These are phyloP conservation scores for Dipodomys spectabilis DNA, from an alignment of 2,113 vertebrate genomes.

Conservation along the genomic window DNA sequence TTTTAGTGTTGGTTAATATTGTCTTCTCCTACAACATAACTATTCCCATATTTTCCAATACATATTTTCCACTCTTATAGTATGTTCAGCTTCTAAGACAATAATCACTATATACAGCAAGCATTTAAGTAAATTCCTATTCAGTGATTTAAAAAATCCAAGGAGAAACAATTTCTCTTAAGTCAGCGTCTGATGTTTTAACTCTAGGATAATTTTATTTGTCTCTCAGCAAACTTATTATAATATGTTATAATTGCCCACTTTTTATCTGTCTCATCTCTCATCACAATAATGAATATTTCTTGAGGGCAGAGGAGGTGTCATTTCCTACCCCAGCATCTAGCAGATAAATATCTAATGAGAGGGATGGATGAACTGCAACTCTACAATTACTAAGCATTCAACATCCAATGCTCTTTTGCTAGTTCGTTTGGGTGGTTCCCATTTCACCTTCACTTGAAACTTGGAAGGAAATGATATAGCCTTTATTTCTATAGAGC, in stretches of 20 bases:
- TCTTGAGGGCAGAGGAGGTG: neutral
- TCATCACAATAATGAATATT: neutral
- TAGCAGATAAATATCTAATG: neutral
- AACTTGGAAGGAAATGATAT: neutral
- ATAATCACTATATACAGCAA: neutral
- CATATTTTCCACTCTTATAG: neutral
- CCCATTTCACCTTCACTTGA: neutral
- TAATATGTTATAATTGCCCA: neutral
- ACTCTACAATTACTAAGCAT: neutral
- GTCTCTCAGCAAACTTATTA: neutral
- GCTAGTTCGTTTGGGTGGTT: neutral
- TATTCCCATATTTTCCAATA: neutral
- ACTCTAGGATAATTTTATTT: neutral
- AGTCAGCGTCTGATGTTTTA: neutral
- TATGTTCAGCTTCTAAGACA: neutral
- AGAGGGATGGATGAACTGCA: neutral
- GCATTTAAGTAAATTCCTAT: neutral
- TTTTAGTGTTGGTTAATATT: conserved; percentile 25
- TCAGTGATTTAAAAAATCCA: neutral
- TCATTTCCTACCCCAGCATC: neutral
- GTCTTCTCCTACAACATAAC: neutral
- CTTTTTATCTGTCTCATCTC: neutral
- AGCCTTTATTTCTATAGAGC: neutral
- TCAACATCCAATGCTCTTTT: neutral
- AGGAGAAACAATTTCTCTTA: neutral